Evolutionary conservation across 2,888 invertebrate genomes (phyloP), one percentile per base, ranked within the genome.

Genomic region (Adelognathus sp.): DNA sequence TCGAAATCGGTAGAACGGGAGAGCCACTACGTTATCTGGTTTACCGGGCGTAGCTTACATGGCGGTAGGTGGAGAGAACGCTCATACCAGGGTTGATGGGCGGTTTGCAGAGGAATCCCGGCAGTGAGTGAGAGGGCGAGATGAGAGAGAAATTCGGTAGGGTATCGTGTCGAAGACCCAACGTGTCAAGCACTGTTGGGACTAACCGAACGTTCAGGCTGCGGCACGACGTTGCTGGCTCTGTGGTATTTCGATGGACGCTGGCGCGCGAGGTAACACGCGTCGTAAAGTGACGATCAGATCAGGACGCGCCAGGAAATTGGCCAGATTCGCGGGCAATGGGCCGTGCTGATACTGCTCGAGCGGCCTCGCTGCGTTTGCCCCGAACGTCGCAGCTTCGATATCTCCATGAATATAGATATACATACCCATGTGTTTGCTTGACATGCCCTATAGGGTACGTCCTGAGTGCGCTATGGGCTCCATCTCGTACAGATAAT

Each of bases 251-350:
- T 9, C 44, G 69, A 56, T 41, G 46, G 56, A 63, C 18, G 18
- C 60, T 21, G 46, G 63, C 70, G 63, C 46, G 63, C 82, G 75
- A 76, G 70, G 73, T 82, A 85, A 88, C 87, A 87, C 85, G 88
- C 88, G 87, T 90, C 91, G 90, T 91, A 91, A 91, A 91, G 91
- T 90, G 91, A 88, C 89, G 90, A 91, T 90, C 90, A 85, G 89
- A 90, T 90, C 90, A 86, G 88, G 88, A 86, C 84, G 84, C 83
- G 84, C 50, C 87, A 88, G 90, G 90, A 90, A 90, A 91, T 91
- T 91, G 91, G 90, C 88, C 90, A 90, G 89, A 90, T 90, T 90
- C 87, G 88, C 87, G 87, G 82, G 89, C 91, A 91, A 91, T 91
- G 91, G 88, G 88, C 89, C 90, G 86, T 91, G 89, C 89, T 90